These are phyloP conservation scores for Alaudala cheleensis DNA, from an alignment of 2,113 vertebrate species.

Conservation along the genomic window DNA sequence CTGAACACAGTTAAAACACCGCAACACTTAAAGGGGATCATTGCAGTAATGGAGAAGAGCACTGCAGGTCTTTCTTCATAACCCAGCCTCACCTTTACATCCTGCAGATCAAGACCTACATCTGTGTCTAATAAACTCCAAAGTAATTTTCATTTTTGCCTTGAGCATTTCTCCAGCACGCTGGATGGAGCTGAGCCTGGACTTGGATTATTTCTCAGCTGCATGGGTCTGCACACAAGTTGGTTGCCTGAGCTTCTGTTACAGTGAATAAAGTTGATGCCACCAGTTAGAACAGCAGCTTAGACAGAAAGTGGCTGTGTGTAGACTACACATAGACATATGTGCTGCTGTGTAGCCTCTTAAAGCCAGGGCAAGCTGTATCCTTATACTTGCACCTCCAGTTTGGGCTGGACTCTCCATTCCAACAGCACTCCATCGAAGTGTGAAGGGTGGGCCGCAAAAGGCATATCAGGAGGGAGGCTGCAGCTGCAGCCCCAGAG, in stretches of 20 bases:
- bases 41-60: fast-evolving
- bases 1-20: background rate
- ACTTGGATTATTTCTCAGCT: background rate
- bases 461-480: fast-evolving
- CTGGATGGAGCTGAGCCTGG: background rate
- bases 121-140: background rate
- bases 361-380: background rate
- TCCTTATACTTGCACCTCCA: fast-evolving
- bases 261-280: background rate
- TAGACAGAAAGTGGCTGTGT: background rate
- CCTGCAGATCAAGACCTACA: background rate
- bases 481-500: background rate
- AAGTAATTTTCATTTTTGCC: background rate
- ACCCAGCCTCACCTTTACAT: background rate
- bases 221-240: background rate
- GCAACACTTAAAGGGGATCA: fast-evolving
- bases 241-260: background rate
- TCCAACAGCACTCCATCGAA: background rate
- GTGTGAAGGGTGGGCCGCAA: fast-evolving
- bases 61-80: background rate
- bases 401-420: background rate
- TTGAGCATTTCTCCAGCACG: background rate
- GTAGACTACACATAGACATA: background rate
- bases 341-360: background rate
- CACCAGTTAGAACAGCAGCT: background rate